Conservation (phyloP, 1,140 invertebrate species). For the Delia radicum region DNA sequence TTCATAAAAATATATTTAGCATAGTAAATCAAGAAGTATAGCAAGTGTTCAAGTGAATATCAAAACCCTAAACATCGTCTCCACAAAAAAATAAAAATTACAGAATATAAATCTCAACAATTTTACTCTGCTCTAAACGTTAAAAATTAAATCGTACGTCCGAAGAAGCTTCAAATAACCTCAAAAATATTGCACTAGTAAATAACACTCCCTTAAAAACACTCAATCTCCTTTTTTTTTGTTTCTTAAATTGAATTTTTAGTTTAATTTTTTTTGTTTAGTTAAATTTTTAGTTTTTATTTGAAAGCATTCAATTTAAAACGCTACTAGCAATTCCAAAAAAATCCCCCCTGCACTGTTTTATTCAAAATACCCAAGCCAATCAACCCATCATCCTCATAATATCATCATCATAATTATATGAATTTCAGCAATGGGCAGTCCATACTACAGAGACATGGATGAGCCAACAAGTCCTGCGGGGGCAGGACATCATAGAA, state of each 20-base stretch:
- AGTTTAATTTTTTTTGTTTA: slow-evolving; percentile 14
- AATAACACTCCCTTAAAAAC: neutral
- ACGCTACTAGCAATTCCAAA: slow-evolving; percentile 34
- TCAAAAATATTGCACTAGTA: no score
- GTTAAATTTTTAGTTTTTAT: slow-evolving; percentile 24
- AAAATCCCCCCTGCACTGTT: slow-evolving; percentile 32
- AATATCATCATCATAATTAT: slow-evolving; percentile 62
- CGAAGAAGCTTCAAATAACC: no score
- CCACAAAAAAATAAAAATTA: no score
- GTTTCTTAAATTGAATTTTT: slow-evolving; percentile 14
- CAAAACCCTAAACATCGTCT: no score
- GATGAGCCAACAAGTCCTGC: slow-evolving; percentile 74
- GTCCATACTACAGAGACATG: slow-evolving; percentile 70
- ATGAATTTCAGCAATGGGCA: slow-evolving; percentile 60
- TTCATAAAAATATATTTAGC: no score
- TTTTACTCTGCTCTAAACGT: no score
- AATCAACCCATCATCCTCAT: slow-evolving; percentile 56
- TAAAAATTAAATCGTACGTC: no score
- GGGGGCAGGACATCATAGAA: slow-evolving; percentile 66
- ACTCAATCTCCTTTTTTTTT: neutral
- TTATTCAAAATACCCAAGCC: slow-evolving; percentile 62
- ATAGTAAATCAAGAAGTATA: no score
- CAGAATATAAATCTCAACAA: no score
- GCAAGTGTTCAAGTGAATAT: no score
- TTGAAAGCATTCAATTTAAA: slow-evolving; percentile 27